A percentile compares a stretch with the other conserved stretches of the same genome.
Conservation (phyloP, 35 echinoderm and acorn worm species). For the Amphiura filiformis region DNA sequence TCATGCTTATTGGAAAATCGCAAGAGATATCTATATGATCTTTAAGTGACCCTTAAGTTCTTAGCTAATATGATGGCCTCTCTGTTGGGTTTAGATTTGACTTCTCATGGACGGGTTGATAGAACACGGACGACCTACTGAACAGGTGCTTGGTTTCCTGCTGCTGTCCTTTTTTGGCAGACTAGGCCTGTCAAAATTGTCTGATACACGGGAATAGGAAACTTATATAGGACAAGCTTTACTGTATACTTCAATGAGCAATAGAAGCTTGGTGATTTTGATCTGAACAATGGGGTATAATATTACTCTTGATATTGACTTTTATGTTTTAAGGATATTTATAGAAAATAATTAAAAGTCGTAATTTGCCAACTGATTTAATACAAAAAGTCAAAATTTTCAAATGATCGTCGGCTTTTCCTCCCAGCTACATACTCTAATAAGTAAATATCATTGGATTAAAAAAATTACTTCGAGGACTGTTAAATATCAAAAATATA, state of each 20-base stretch:
- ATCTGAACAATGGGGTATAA: neutral
- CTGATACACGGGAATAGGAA: neutral
- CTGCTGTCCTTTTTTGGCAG: constrained; percentile 1
- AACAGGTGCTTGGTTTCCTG: neutral
- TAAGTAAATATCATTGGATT: neutral
- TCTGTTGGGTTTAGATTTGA: neutral
- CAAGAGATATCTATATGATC: neutral
- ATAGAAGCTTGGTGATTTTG: too few relatives aligned
- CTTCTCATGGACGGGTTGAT: neutral
- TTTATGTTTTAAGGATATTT: too few relatives aligned
- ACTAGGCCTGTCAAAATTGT: constrained; percentile 5
- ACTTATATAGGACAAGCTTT: neutral
- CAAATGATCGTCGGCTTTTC: too few relatives aligned
- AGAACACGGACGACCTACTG: neutral
- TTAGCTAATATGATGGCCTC: neutral
- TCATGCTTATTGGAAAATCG: too few relatives aligned
- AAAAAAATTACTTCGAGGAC: too few relatives aligned
- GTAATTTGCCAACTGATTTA: too few relatives aligned
- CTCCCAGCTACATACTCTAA: too few relatives aligned
- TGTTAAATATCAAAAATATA: too few relatives aligned
- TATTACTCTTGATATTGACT: too few relatives aligned
- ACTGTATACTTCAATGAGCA: neutral
- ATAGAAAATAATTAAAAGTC: too few relatives aligned
- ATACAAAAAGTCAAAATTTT: too few relatives aligned
- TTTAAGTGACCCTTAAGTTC: neutral